Evolutionary conservation across 2,113 vertebrate genomes (phyloP).

Genomic region (Dascyllus trimaculatus): DNA sequence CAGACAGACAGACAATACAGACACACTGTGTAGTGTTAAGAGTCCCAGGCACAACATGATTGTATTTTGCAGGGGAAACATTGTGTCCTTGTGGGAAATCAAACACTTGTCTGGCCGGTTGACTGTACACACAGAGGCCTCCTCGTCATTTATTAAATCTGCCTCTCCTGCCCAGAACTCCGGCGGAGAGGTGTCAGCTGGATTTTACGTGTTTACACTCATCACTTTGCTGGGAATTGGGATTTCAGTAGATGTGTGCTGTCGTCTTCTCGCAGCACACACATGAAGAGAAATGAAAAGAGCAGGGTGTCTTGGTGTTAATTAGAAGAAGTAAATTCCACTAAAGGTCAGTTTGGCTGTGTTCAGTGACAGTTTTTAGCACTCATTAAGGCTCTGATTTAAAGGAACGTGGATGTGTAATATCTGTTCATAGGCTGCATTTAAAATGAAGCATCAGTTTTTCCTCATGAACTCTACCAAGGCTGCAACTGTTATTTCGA

Average conservation of each 20-base stretch:
- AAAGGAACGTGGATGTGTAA: background rate
- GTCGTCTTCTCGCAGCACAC: background rate
- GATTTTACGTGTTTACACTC: constrained; percentile 68
- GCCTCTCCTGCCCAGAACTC: constrained; percentile 20
- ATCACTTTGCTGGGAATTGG: constrained; percentile 60
- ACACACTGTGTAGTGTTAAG: background rate
- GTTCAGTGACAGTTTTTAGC: constrained; percentile 39
- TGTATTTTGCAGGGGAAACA: constrained; percentile 51
- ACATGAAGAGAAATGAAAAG: constrained; percentile 18
- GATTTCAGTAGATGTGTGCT: constrained; percentile 27
- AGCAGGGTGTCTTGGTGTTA: constrained; percentile 29
- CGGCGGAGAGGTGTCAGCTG: constrained; percentile 45
- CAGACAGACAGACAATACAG: background rate
- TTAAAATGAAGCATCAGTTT: background rate
- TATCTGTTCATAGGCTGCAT: background rate
- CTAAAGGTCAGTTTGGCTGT: constrained; percentile 57
- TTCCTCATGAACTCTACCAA: too few species aligned
- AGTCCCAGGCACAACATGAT: constrained; percentile 51
- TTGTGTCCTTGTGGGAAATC: constrained; percentile 71
- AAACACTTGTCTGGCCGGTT: constrained; percentile 51
- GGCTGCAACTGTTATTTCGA: too few species aligned
- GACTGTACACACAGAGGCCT: constrained; percentile 55
- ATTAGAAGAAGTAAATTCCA: constrained; percentile 47
- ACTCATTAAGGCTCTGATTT: constrained; percentile 31
- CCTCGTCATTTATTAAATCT: constrained; percentile 63